These are phyloP conservation scores for Caradrina kadenii DNA, from an alignment of 2,888 invertebrate species.

Conservation along the genomic window DNA sequence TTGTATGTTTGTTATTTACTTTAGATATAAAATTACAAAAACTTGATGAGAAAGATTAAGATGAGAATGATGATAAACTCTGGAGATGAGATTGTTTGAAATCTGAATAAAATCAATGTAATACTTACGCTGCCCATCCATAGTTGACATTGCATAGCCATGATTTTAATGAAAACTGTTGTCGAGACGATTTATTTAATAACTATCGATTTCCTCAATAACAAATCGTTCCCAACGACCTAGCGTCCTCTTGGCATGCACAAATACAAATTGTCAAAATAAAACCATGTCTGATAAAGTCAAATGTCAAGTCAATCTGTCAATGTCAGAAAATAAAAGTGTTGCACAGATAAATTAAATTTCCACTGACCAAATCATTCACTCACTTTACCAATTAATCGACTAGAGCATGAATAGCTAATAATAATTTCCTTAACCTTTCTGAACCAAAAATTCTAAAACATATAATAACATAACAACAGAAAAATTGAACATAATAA, in stretches of 20 bases:
- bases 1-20: too few species aligned
- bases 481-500: too few species aligned
- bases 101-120: not conserved
- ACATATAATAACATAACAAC: too few species aligned
- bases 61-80: too few species aligned
- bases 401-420: too few species aligned
- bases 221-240: not conserved
- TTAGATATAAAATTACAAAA: too few species aligned
- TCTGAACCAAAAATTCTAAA: too few species aligned
- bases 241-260: too few species aligned
- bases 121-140: constrained; percentile 97
- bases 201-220: not conserved
- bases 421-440: too few species aligned
- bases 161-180: constrained; percentile 32
- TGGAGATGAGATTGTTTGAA: not conserved
- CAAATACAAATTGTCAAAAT: too few species aligned
- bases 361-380: not conserved
- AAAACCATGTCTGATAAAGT: too few species aligned
- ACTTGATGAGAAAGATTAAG: too few species aligned
- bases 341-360: constrained; percentile 4
- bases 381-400: constrained; percentile 11
- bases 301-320: not conserved
- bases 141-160: constrained; percentile 93
- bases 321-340: not conserved
- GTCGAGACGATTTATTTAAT: not conserved